Percentiles rank a stretch among this genome's conserved stretches.
Conservation (phyloP, 1,140 invertebrate species). For the Brachionus koreanus region DNA sequence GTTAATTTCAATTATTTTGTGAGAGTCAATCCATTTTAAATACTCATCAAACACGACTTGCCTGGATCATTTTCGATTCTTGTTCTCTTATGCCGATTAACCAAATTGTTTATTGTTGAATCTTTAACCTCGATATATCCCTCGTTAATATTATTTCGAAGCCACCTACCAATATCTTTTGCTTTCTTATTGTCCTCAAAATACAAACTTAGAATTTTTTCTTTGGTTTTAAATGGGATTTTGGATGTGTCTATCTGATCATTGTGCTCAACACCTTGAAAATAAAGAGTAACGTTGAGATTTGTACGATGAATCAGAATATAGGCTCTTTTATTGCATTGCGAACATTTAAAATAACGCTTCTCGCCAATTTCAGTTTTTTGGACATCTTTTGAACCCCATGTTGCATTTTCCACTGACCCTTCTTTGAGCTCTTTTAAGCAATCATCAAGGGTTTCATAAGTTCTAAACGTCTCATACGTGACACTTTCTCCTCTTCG, state of each 20-base stretch:
- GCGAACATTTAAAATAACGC: neutral
- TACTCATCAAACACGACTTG: too few species aligned
- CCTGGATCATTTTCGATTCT: too few species aligned
- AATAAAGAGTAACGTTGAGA: neutral
- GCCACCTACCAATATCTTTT: neutral
- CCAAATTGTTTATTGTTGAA: too few species aligned
- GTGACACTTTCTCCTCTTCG: neutral
- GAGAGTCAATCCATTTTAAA: too few species aligned
- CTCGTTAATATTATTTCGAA: neutral
- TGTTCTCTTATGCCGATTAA: too few species aligned
- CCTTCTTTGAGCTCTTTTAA: neutral
- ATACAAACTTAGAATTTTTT: neutral
- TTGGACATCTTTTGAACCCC: neutral
- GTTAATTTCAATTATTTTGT: too few species aligned
- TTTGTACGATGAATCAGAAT: neutral
- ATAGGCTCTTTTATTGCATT: neutral
- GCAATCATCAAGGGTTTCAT: neutral
- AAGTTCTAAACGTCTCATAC: neutral
- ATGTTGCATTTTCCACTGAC: neutral
- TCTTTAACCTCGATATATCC: neutral
- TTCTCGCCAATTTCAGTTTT: neutral
- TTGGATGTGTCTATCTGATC: neutral
- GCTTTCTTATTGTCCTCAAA: neutral
- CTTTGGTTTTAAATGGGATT: neutral
- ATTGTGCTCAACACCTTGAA: neutral